Conservation (phyloP, 2,888 invertebrate genomes). For the Lithophane semibrunnea region DNA sequence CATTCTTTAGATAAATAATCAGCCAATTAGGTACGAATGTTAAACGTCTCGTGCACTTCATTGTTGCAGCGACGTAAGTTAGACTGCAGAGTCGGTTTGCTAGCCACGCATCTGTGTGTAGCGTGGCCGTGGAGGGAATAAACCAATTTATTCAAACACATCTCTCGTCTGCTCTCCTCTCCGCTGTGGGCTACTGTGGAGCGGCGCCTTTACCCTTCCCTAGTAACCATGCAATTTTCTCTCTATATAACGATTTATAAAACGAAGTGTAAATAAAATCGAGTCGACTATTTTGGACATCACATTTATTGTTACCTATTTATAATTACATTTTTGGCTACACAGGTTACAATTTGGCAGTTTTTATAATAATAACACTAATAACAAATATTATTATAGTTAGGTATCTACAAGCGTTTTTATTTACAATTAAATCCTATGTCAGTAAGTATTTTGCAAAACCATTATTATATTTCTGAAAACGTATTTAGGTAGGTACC, state of each 20-base stretch:
- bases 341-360: slow-evolving; percentile 67
- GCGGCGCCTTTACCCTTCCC: not conserved
- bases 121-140: not conserved
- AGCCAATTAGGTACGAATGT: too few relatives aligned
- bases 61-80: too few relatives aligned
- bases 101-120: not conserved
- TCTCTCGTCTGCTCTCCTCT: too few relatives aligned
- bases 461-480: not conserved
- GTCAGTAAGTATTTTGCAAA: slow-evolving; percentile 4
- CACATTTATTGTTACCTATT: slow-evolving; percentile 64
- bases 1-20: too few relatives aligned
- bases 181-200: not conserved
- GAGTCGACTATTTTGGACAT: slow-evolving; percentile 46
- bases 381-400: slow-evolving; percentile 49
- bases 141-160: too few relatives aligned
- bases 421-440: slow-evolving; percentile 48
- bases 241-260: not conserved
- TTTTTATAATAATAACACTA: slow-evolving; percentile 58
- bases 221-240: not conserved
- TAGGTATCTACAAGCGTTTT: slow-evolving; percentile 52
- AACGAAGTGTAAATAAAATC: slow-evolving; percentile 12
- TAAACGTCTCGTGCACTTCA: not conserved
- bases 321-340: slow-evolving; percentile 60
- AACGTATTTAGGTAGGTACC: not conserved
- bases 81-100: not conserved